Evolutionary conservation across 2,888 invertebrate genomes (phyloP).

Genomic region (Hermaeophaga mercurialis): DNA sequence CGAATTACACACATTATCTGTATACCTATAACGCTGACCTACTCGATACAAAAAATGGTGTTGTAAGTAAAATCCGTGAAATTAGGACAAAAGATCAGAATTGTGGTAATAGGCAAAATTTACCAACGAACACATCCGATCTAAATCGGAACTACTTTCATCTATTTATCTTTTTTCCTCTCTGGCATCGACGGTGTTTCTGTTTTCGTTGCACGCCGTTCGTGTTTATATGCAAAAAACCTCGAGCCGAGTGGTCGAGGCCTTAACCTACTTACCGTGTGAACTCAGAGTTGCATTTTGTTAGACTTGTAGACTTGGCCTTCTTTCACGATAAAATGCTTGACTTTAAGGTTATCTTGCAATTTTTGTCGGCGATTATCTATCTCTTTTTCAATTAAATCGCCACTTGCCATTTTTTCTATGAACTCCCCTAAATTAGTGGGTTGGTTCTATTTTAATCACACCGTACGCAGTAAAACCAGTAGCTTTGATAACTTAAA

Average conservation of each 20-base stretch:
- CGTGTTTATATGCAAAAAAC: constrained; percentile 52
- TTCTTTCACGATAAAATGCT: constrained; percentile 49
- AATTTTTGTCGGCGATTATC: constrained; percentile 25
- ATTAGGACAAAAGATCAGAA: constrained; percentile 42
- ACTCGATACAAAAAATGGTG: constrained; percentile 21
- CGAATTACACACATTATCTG: constrained; percentile 2
- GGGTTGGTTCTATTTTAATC: too few relatives aligned
- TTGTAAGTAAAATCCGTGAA: constrained; percentile 29
- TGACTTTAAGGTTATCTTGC: constrained; percentile 40
- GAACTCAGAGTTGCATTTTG: constrained; percentile 56
- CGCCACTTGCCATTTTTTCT: neutral
- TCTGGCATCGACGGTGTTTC: constrained; percentile 31
- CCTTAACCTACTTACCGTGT: constrained; percentile 58
- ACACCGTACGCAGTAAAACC: too few relatives aligned
- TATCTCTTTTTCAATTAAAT: neutral
- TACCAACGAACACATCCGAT: constrained; percentile 42
- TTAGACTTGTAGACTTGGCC: constrained; percentile 56
- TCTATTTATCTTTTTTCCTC: constrained; percentile 42
- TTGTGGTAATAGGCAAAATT: constrained; percentile 46
- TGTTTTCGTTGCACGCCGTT: constrained; percentile 44
- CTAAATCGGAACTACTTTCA: constrained; percentile 37
- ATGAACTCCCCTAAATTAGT: too few relatives aligned
- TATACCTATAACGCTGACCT: constrained; percentile 14
- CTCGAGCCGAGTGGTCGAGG: constrained; percentile 46
- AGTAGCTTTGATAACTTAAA: too few relatives aligned